Base-by-base conservation (phyloP, 1,140 invertebrate genomes). In the Bombus picipes region DNA sequence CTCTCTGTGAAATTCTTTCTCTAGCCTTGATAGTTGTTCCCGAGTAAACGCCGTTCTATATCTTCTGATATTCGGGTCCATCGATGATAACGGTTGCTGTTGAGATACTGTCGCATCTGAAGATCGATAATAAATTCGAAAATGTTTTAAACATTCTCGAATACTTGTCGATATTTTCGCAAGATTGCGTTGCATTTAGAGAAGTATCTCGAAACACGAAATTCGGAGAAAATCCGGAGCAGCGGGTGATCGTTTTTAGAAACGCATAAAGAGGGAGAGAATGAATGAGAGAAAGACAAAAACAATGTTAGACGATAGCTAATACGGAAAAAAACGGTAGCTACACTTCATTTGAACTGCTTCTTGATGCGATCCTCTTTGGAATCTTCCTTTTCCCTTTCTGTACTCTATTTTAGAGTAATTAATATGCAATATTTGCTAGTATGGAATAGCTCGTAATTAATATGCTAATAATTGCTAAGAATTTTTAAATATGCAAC, bases 11-110 rank as follows among this genome's bases (percentile, higher is more conserved):
- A 99, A 99, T 94, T 99, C 99, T 92, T 99, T 98, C 95, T 99
- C 99, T n/a, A 99, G 95, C 65, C 98, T 96, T 1, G 96, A 96
- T 34, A 99, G 95, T 94, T 99, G 99, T 92, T 99, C 99, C 43
- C 99, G 96, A 1, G 98, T 99, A 95, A 99, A 99, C 0, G 99
- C 99, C 0, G 99, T 99, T 41, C 99, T 96, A 93, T 99, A 99
- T 73, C 99, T 96, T 81, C 99, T 96, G 79, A 98, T 97, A 80
- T 96, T 97, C 32, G 96, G 96, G 90, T 97, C 97, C 83, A 95
- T 94, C 1, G 94, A 92, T 2, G 94, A 92, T 18, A 95, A 88
- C 84, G 95, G 89, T 25, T 83, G 83, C 2, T 88, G 81, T n/a
- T 89, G 81, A 39, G 77, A 15, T 2, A 71, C 43, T 5, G 83